phyloP scores from a whole-genome alignment of 2,888 invertebrate species.

The Pachymerium ferrugineum region DNA sequence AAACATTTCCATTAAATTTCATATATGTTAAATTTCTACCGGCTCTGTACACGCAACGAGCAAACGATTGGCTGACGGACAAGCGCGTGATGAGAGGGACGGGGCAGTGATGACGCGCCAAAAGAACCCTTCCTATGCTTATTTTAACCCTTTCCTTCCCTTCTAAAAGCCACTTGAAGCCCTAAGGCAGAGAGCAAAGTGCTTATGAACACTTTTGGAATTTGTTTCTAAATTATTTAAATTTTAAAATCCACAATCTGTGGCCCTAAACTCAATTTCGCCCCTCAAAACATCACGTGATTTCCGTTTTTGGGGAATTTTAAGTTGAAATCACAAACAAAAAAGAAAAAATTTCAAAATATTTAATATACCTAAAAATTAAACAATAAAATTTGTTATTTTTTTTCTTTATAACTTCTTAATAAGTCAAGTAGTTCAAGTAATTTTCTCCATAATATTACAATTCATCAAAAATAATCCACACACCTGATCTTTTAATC shows the following conservation, averaged over 20 bases:
- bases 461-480: not conserved
- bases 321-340: not conserved
- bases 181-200: constrained; percentile 4
- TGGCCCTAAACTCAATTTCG: constrained; percentile 4
- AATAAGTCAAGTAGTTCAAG: not conserved
- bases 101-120: not conserved
- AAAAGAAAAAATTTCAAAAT: not conserved
- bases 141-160: not conserved
- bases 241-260: not conserved
- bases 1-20: no score
- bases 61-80: not conserved
- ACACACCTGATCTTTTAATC: not conserved
- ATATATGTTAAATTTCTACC: no score
- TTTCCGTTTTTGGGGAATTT: not conserved
- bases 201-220: not conserved
- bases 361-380: constrained; percentile 13
- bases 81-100: constrained; percentile 6
- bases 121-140: not conserved
- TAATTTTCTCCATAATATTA: not conserved
- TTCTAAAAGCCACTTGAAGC: not conserved
- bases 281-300: constrained; percentile 8
- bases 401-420: not conserved
- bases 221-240: not conserved
- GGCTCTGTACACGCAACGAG: not conserved
- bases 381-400: constrained; percentile 6